These are phyloP conservation scores for Spinibarbus caldwelli DNA, from an alignment of 2,797 vertebrate species.

Conservation along the genomic window DNA sequence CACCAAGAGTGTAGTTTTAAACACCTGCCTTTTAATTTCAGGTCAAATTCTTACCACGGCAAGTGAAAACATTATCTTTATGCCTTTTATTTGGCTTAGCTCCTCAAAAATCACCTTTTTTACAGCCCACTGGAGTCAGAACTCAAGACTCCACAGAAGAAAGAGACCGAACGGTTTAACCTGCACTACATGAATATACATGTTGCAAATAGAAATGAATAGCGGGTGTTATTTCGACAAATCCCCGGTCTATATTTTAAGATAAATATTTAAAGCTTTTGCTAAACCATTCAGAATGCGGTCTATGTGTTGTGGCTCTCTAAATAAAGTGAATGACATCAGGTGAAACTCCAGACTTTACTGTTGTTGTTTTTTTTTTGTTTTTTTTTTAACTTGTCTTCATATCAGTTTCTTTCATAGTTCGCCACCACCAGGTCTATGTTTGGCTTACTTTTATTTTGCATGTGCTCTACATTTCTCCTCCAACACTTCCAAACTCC, in stretches of 20 bases:
- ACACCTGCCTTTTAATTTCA: slow-evolving; percentile 61
- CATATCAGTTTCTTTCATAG: slow-evolving; percentile 17
- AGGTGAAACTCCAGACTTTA: slow-evolving; percentile 50
- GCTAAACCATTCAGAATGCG: slow-evolving; percentile 46
- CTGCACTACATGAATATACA: slow-evolving; percentile 64
- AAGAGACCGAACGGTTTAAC: slow-evolving; percentile 59
- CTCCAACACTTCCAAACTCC: slow-evolving; percentile 37
- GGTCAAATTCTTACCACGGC: slow-evolving; percentile 57
- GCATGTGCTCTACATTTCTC: slow-evolving; percentile 11
- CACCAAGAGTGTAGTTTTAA: slow-evolving; percentile 49
- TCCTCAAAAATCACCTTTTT: slow-evolving; percentile 62
- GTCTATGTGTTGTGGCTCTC: slow-evolving; percentile 54
- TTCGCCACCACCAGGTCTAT: background rate
- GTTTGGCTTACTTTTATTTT: background rate
- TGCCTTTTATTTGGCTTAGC: slow-evolving; percentile 69
- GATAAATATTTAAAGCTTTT: slow-evolving; percentile 60
- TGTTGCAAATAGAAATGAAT: slow-evolving; percentile 64
- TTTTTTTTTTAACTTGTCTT: background rate
- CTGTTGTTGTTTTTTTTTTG: slow-evolving; percentile 7
- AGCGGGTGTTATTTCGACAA: slow-evolving; percentile 70
- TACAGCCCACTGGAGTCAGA: slow-evolving; percentile 63
- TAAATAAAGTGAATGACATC: slow-evolving; percentile 40
- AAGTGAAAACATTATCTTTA: slow-evolving; percentile 70
- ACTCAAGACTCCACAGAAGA: slow-evolving; percentile 53
- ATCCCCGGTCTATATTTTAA: slow-evolving; percentile 47